Evolutionary conservation across 2,888 invertebrate species (phyloP).

Genomic region (Tinea pellionella): DNA sequence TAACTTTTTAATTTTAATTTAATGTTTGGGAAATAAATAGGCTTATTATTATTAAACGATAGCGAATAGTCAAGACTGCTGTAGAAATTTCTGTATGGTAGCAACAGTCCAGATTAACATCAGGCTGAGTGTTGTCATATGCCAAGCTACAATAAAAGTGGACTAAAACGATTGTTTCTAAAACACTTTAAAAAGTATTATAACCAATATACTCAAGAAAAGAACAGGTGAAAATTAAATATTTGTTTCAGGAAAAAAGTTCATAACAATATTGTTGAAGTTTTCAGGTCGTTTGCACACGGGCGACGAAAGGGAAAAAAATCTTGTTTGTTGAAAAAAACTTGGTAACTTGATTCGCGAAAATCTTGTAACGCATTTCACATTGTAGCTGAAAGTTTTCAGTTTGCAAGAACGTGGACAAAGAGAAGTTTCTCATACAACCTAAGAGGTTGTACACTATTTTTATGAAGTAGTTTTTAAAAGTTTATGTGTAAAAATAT

Average conservation of each 20-base stretch:
- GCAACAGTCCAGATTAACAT: too few relatives aligned
- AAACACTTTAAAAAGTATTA: background rate
- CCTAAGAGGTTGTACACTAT: background rate
- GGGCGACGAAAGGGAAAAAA: background rate
- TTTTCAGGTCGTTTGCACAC: background rate
- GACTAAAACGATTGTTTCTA: too few relatives aligned
- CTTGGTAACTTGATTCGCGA: background rate
- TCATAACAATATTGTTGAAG: background rate
- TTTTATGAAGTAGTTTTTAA: background rate
- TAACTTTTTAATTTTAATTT: too few relatives aligned
- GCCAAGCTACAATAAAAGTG: too few relatives aligned
- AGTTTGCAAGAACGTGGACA: background rate
- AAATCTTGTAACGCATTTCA: conserved; percentile 1
- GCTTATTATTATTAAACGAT: too few relatives aligned
- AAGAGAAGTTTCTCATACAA: background rate
- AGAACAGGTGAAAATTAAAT: background rate
- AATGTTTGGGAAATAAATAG: too few relatives aligned
- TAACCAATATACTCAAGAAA: background rate
- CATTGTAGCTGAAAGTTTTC: background rate
- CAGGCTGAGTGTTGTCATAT: too few relatives aligned
- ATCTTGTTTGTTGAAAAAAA: background rate
- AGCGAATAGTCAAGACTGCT: too few relatives aligned
- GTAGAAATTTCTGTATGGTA: too few relatives aligned
- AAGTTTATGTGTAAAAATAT: too few relatives aligned
- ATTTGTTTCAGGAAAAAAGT: background rate